These are phyloP conservation scores for Stegostoma tigrinum DNA, from an alignment of 2,113 vertebrate genomes.

Conservation along the genomic window DNA sequence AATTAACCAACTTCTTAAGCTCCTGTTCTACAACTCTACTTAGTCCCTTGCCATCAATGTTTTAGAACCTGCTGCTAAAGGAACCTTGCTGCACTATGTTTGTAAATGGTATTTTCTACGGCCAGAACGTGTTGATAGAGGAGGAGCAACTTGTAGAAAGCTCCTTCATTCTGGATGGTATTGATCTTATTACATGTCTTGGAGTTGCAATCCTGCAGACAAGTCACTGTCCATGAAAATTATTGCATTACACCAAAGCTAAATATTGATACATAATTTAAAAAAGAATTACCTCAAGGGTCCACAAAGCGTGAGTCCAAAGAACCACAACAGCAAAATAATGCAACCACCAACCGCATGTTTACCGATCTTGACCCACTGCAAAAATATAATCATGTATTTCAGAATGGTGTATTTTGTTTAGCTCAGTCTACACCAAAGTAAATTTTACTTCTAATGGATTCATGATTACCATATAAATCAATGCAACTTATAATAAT, in stretches of 20 bases:
- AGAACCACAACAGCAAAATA: conserved; percentile 91
- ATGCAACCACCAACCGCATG: conserved; percentile 85
- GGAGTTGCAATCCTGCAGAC: no score
- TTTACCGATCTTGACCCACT: conserved; percentile 96
- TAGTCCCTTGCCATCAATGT: neutral
- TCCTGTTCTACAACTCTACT: neutral
- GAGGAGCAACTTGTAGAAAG: neutral
- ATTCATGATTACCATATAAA: neutral
- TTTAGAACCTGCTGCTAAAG: neutral
- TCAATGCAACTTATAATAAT: neutral
- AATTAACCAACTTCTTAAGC: neutral
- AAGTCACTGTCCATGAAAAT: no score
- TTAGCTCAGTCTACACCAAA: neutral
- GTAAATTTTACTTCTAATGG: neutral
- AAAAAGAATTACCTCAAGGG: conserved; percentile 78
- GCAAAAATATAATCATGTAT: conserved; percentile 44
- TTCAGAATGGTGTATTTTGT: neutral
- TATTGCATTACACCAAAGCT: conserved; percentile 38
- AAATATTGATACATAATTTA: neutral
- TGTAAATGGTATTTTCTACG: neutral
- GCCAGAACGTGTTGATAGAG: neutral
- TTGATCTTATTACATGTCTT: neutral
- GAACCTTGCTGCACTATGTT: neutral
- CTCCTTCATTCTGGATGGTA: neutral
- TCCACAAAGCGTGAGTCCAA: conserved; percentile 94